Base-by-base conservation (phyloP, 2,113 vertebrate species). In the Bostrychus sinensis region DNA sequence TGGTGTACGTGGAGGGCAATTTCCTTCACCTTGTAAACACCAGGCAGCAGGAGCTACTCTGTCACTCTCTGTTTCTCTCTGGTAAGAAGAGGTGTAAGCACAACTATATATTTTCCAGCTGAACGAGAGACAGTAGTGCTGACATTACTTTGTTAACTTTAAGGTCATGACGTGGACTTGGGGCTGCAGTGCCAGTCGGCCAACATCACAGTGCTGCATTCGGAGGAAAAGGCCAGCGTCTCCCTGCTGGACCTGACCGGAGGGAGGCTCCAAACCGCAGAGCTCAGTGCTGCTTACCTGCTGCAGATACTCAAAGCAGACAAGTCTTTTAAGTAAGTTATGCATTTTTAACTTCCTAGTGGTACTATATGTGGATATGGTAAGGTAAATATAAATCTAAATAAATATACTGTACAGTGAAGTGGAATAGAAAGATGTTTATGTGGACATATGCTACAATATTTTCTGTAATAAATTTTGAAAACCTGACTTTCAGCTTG, bases 21-120 rank as follows among this genome's bases (percentile, higher is more conserved):
- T 96, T 98, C 76, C 92, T 98, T 62, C 97, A 98, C 63, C 91
- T 96, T 16, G 91, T 98, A 82, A 97, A 97, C 85, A 92, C 88
- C 86, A 93, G 93, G 20, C 95, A 97, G 84, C 94, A 96, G 77
- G 95, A 97, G 70, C 78, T 95, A 64, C 88, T 91, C 68, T 98
- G 97, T 80, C 92, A 96, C 70, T 95, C 93, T 73, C 93, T 98
- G 41, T 98, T 98, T 89, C 86, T 97, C 72, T 92, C 93, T 85
- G 96, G 97, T 98, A 70, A 84, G 74, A 58, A 3, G 2, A 37
- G 7, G 6, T 7, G 28, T 55, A 25, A 20, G 19, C 11, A 16
- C 12, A 26, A 25, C 22, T 50, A 23, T 30, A 2, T 32, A 30
- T 34, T 19, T 34, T 10, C 6, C 23, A 50, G 14, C 2, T 7